A percentile compares a stretch with the other conserved stretches of the same genome.
phyloP scores from a whole-genome alignment of 2,888 invertebrate genomes.

The Ceraclea dissimilis region DNA sequence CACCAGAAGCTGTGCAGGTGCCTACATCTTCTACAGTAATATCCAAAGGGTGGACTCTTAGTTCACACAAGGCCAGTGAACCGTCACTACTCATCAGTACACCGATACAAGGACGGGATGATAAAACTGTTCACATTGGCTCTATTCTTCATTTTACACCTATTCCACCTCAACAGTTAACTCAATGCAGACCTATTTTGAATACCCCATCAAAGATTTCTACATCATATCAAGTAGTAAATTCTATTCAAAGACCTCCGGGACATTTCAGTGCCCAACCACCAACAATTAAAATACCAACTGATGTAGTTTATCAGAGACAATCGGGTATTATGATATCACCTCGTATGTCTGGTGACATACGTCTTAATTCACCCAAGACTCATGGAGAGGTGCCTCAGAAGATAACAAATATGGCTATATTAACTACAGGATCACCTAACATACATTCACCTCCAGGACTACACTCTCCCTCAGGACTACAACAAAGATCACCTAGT shows the following conservation, averaged over 20 bases:
- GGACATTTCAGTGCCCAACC: conserved; percentile 50
- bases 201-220: conserved; percentile 34
- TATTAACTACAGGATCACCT: conserved; percentile 39
- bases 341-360: conserved; percentile 39
- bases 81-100: conserved; percentile 37
- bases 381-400: conserved; percentile 38
- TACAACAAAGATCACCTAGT: conserved; percentile 41
- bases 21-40: conserved; percentile 48
- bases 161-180: conserved; percentile 32
- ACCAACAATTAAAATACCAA: conserved; percentile 59
- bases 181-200: conserved; percentile 36
- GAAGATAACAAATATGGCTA: conserved; percentile 39
- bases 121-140: conserved; percentile 38
- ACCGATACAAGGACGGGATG: conserved; percentile 33
- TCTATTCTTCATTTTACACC: conserved; percentile 44
- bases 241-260: conserved; percentile 38
- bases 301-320: conserved; percentile 44
- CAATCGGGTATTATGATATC: conserved; percentile 43
- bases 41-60: conserved; percentile 49
- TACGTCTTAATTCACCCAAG: conserved; percentile 42
- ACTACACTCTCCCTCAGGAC: conserved; percentile 37
- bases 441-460: conserved; percentile 35
- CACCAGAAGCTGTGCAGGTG: conserved; percentile 33
- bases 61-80: conserved; percentile 43
- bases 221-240: conserved; percentile 43